Evolutionary conservation across 2,797 vertebrate genomes (phyloP).

Genomic region (Cyprinella venusta): DNA sequence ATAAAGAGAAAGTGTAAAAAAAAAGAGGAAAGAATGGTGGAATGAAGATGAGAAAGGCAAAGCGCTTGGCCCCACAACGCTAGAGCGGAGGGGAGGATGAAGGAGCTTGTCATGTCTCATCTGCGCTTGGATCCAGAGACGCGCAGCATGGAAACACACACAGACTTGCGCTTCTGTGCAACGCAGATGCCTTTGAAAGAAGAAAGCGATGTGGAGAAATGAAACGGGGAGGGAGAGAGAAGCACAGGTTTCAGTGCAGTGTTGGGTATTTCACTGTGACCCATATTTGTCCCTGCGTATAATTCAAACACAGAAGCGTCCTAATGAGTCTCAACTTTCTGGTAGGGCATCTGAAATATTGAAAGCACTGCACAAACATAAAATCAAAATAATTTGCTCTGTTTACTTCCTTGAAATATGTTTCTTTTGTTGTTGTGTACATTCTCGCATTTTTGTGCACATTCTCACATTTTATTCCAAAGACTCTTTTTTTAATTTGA

Average conservation of each 20-base stretch:
- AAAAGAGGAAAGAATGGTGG: conserved; percentile 38
- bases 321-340: conserved; percentile 39
- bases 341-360: conserved; percentile 14
- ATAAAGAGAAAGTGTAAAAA: conserved; percentile 49
- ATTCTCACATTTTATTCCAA: neutral
- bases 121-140: conserved; percentile 58
- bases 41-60: conserved; percentile 58
- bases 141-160: conserved; percentile 53
- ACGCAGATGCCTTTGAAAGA: conserved; percentile 55
- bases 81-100: conserved; percentile 81
- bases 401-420: neutral
- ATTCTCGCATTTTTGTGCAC: neutral
- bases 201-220: conserved; percentile 52
- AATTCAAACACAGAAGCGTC: conserved; percentile 41
- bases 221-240: conserved; percentile 42
- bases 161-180: conserved; percentile 48
- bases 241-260: conserved; percentile 42
- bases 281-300: conserved; percentile 56
- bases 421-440: neutral
- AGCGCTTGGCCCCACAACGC: conserved; percentile 63
- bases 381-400: neutral
- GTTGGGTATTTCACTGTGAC: conserved; percentile 52
- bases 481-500: neutral
- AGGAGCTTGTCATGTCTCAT: conserved; percentile 79
- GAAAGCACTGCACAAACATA: conserved; percentile 17